Base-by-base conservation (phyloP, 64 coral and sea anemone species). In the Montipora sp. region DNA sequence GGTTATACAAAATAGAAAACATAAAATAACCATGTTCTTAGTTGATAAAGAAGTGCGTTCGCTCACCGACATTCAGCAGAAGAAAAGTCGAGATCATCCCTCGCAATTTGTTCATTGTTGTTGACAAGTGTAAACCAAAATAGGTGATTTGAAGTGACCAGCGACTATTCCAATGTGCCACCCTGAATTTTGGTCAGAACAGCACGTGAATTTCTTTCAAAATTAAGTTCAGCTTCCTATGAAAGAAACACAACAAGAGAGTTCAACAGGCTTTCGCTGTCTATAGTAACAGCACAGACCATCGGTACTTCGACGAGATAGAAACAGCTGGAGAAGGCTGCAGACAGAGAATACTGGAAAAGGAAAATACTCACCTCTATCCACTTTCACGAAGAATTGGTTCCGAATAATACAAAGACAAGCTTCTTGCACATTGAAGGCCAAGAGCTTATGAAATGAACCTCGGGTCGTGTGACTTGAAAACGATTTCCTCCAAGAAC, bases 71-170 rank as follows among this genome's bases (percentile, higher is more conserved):
- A 70, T 43, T 70, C 20, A 84, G 60, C 36, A 84, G 43, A 10
- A 49, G 16, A 47, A 84, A 16, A 19, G 8, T 15, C 58, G 58
- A 58, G 58, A 83, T 45, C 45, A 6, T 11, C 53, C 60, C 23
- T 27, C 58, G 20, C 49, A 71, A 84, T 47, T 48, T 70, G 16
- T n/a, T 36, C 61, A 78, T 78, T 15, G 75, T 78, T 78, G 14
- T 57, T 57, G 53, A 77, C 81, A 83, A 15, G 81, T 83, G 81
- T 12, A 83, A 67, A 83, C 16, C 81, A 5, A 47, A 18, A 15
- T n/a, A 70, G 4, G 16, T 84, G 44, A 48, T 14, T 71, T 50
- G 63, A 84, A 70, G 82, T 50, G 82, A 5, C 46, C 49, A 72
- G 70, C 82, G 48, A 84, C 50, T 70, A 63, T 71, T 84, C 8